Conservation (phyloP, 2,113 vertebrate species). For the Chamaea fasciata region DNA sequence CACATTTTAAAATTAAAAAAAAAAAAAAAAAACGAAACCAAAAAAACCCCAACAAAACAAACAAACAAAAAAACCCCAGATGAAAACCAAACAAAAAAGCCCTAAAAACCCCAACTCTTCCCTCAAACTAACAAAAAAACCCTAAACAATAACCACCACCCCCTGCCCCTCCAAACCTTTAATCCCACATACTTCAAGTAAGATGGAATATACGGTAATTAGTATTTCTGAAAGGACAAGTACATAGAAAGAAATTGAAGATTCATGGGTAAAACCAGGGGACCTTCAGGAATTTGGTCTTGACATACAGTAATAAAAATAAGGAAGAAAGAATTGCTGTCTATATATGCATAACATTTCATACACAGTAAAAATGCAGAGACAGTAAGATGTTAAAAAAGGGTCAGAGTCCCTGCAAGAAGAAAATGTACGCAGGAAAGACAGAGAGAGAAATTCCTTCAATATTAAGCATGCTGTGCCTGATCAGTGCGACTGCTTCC, state of each 20-base stretch:
- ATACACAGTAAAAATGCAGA: not conserved
- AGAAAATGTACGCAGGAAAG: fast-evolving
- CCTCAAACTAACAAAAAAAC: not conserved
- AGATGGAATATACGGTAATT: not conserved
- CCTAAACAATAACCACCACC: not conserved
- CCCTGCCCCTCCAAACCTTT: not conserved
- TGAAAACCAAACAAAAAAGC: not conserved
- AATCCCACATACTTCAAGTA: not conserved
- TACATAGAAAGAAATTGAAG: not conserved
- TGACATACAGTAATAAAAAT: not conserved
- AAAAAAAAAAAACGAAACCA: no score
- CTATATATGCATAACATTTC: not conserved
- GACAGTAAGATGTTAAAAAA: not conserved
- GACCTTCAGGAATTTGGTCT: not conserved
- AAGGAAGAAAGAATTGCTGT: not conserved
- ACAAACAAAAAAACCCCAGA: no score
- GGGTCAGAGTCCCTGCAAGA: not conserved
- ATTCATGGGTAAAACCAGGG: fast-evolving
- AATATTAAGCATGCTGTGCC: not conserved
- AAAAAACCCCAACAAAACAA: no score
- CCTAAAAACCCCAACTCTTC: no score
- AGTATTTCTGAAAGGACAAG: not conserved
- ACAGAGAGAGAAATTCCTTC: not conserved
- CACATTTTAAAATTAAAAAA: not conserved
- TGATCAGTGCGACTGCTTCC: not conserved